Percentiles rank a stretch among this genome's conserved stretches.
phyloP scores from a whole-genome alignment of 2,888 invertebrate genomes.

The Macrosiphum euphorbiae region DNA sequence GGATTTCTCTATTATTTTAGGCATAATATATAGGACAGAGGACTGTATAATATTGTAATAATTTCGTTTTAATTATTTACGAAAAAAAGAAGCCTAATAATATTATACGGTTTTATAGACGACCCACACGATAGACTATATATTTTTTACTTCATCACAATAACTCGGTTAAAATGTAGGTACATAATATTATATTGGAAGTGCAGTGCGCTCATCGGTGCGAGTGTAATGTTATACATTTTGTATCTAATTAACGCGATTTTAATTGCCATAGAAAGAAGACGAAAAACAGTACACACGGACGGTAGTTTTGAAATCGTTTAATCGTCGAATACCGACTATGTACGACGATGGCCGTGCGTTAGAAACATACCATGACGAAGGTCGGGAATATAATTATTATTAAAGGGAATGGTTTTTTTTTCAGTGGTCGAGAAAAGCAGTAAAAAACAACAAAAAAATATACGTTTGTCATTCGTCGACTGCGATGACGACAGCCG shows the following conservation, averaged over 20 bases:
- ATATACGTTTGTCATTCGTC: constrained; percentile 19
- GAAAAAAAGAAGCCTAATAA: neutral
- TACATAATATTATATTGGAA: neutral
- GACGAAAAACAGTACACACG: neutral
- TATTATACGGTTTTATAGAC: neutral
- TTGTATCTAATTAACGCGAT: neutral
- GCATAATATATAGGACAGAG: neutral
- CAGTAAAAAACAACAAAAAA: neutral
- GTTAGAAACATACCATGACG: neutral
- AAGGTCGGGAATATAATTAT: constrained; percentile 9
- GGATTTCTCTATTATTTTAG: neutral
- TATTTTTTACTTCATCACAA: neutral
- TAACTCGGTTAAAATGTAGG: neutral
- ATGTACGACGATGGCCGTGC: neutral
- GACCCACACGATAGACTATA: neutral
- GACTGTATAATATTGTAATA: neutral
- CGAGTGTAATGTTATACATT: neutral
- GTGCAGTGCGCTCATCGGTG: neutral
- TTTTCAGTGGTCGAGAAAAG: neutral
- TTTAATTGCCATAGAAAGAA: neutral
- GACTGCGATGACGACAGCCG: neutral
- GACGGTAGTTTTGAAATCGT: neutral
- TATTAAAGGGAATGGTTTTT: neutral
- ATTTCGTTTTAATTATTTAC: neutral
- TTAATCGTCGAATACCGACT: neutral